Percentiles rank a stretch among this genome's conserved stretches.
phyloP scores from a whole-genome alignment of 2,113 vertebrate genomes.

The Xiphophorus couchianus region DNA sequence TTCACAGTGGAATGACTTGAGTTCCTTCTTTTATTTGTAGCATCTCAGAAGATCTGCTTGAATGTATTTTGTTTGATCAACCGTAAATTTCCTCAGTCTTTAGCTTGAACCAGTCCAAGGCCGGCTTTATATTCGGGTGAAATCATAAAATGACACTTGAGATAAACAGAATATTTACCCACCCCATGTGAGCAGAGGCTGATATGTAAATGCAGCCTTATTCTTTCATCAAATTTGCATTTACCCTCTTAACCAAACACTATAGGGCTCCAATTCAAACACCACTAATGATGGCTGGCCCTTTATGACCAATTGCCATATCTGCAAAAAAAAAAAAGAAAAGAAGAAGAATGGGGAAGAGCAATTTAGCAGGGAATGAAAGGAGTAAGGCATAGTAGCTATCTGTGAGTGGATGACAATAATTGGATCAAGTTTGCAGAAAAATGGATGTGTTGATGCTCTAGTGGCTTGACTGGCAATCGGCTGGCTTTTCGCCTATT shows the following conservation, averaged over 20 bases:
- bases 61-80: constrained; percentile 90
- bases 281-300: constrained; percentile 97
- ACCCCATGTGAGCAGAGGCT: constrained; percentile 96
- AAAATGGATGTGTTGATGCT: constrained; percentile 89
- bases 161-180: constrained; percentile 99
- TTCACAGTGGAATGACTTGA: constrained; percentile 65
- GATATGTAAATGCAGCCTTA: constrained; percentile 99
- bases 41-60: constrained; percentile 84
- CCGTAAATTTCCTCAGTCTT: constrained; percentile 92
- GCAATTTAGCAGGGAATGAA: constrained; percentile 96
- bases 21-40: constrained; percentile 82
- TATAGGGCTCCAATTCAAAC: constrained; percentile 98
- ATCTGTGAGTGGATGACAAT: constrained; percentile 86
- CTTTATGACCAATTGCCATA: constrained; percentile 96
- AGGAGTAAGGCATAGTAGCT: constrained; percentile 82
- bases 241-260: constrained; percentile 99
- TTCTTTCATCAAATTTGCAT: constrained; percentile 99
- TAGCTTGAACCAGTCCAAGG: constrained; percentile 93
- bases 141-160: constrained; percentile 99
- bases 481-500: constrained; percentile 78
- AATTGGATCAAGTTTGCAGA: constrained; percentile 94
- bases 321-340: constrained; percentile 83
- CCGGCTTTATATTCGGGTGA: constrained; percentile 97
- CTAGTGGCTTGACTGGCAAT: constrained; percentile 83
- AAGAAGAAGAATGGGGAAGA: constrained; percentile 71